Evolutionary conservation across 2,113 vertebrate genomes (phyloP).

Genomic region (Clarias gariepinus): DNA sequence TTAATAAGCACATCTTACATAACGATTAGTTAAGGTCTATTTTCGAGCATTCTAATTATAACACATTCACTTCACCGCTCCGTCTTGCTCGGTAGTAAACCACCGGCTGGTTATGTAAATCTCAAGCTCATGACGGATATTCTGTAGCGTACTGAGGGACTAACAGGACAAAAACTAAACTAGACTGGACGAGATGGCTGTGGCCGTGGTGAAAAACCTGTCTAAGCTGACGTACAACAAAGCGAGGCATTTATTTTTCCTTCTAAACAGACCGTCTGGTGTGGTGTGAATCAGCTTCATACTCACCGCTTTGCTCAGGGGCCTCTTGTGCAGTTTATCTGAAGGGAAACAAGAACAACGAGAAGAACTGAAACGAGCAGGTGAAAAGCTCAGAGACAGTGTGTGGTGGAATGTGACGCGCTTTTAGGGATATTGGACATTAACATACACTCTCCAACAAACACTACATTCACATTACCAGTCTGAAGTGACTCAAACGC

Average conservation of each 20-base stretch:
- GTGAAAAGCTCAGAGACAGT: neutral
- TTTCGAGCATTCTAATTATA: neutral
- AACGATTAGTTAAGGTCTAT: neutral
- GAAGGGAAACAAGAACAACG: neutral
- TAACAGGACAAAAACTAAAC: neutral
- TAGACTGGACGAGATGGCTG: neutral
- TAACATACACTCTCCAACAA: neutral
- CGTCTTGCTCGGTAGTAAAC: neutral
- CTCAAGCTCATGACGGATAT: neutral
- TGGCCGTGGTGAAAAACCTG: too few species aligned
- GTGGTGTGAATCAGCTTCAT: neutral
- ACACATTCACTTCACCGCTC: neutral
- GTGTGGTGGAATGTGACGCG: neutral
- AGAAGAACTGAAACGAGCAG: neutral
- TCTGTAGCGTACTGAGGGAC: neutral
- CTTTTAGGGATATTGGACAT: neutral
- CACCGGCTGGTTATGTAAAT: too few species aligned
- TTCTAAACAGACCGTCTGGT: neutral
- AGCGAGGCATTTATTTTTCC: neutral
- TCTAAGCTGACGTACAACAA: neutral
- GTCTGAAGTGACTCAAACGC: too few species aligned
- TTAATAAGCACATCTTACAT: neutral
- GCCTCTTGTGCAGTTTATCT: slow-evolving; percentile 72
- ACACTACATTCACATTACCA: neutral
- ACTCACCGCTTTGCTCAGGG: slow-evolving; percentile 65